A percentile compares a stretch with the other conserved stretches of the same genome.
These are phyloP conservation scores for Allobates femoralis DNA, from an alignment of 2,797 vertebrate genomes.

Conservation along the genomic window DNA sequence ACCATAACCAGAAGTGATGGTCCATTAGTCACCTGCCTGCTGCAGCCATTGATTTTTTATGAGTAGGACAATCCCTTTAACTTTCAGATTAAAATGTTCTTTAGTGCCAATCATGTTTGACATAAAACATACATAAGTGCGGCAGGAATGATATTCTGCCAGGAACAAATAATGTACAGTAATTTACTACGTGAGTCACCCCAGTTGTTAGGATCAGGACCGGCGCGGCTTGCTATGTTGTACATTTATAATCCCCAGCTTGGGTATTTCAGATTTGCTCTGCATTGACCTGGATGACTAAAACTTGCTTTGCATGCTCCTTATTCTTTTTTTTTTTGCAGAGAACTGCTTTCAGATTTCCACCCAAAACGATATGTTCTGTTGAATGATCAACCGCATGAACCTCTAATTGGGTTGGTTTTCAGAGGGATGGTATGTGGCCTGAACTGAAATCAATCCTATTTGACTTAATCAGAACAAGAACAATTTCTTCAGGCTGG, in stretches of 20 bases:
- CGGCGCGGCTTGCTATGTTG: neutral
- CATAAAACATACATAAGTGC: neutral
- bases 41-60: no score
- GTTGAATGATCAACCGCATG: constrained; percentile 23
- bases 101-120: neutral
- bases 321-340: constrained; percentile 8
- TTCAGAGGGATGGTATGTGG: constrained; percentile 35
- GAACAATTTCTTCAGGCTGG: constrained; percentile 28
- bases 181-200: neutral
- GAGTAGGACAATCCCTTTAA: neutral
- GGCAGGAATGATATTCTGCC: no score
- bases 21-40: no score
- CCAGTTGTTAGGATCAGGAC: neutral
- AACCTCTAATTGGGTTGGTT: constrained; percentile 43
- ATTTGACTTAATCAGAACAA: constrained; percentile 49
- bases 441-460: constrained; percentile 48
- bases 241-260: neutral
- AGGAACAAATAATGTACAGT: neutral
- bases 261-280: neutral
- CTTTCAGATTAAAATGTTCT: neutral
- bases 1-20: no score
- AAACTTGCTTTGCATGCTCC: neutral
- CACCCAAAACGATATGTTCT: constrained; percentile 22
- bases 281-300: neutral
- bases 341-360: neutral